phyloP scores from a whole-genome alignment of 2,797 vertebrate species.

The Melanotaenia trifasciata region DNA sequence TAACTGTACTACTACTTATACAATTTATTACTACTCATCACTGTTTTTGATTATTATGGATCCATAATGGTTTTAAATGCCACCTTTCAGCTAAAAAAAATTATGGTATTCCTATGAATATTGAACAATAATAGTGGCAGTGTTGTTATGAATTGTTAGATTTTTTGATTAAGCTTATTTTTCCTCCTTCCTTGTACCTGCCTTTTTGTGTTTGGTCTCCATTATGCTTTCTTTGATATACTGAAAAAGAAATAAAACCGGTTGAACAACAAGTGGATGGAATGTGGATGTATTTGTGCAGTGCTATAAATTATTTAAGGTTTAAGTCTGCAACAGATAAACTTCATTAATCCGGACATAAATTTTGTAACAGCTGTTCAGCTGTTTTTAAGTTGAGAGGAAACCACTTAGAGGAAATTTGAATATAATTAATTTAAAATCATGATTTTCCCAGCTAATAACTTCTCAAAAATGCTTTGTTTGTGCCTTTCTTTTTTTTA shows the following conservation, averaged over 20 bases:
- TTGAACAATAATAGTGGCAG: slow-evolving; percentile 86
- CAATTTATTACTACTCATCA: slow-evolving; percentile 86
- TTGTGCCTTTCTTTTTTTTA: too few species aligned
- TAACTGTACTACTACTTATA: slow-evolving; percentile 88
- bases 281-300: not conserved
- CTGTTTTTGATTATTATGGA: slow-evolving; percentile 86
- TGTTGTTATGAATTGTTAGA: slow-evolving; percentile 86
- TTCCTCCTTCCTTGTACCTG: slow-evolving; percentile 84
- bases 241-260: slow-evolving; percentile 87
- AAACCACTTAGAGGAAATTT: too few species aligned
- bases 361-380: not conserved
- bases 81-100: slow-evolving; percentile 75
- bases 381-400: too few species aligned
- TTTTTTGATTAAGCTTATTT: slow-evolving; percentile 85
- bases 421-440: too few species aligned
- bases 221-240: slow-evolving; percentile 88
- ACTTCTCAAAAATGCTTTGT: too few species aligned
- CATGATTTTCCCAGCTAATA: too few species aligned
- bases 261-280: slow-evolving; percentile 74
- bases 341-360: not conserved
- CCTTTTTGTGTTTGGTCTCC: slow-evolving; percentile 88
- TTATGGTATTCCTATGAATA: slow-evolving; percentile 85
- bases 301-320: not conserved
- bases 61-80: slow-evolving; percentile 84
- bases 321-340: not conserved